Evolutionary conservation across 37 sponge, comb jelly and placozoan species (phyloP).

Genomic region (Chondrosia reniformis): DNA sequence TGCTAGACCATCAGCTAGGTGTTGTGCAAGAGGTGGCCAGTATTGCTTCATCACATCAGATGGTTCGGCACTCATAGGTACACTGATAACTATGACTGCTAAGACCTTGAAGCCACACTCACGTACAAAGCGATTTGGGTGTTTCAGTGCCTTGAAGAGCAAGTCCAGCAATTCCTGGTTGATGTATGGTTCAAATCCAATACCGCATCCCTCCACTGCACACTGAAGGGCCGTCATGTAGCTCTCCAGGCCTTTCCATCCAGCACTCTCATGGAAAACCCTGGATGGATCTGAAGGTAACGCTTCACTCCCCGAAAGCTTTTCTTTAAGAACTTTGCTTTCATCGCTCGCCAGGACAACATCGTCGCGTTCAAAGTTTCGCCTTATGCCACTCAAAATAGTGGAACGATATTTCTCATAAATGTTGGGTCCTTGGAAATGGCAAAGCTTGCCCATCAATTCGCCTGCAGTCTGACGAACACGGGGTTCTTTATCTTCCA

Average conservation of each 20-base stretch:
- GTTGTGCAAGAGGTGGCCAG: constrained; percentile 40
- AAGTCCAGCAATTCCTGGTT: constrained; percentile 73
- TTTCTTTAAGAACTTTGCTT: not conserved
- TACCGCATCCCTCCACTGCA: constrained; percentile 67
- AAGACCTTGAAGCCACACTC: constrained; percentile 78
- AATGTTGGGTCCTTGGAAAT: constrained; percentile 14
- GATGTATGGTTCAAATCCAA: constrained; percentile 56
- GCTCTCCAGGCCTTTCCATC: constrained; percentile 88
- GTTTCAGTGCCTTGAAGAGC: constrained; percentile 64
- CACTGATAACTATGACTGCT: constrained; percentile 39
- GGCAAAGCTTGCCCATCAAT: constrained; percentile 58
- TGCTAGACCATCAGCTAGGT: constrained; percentile 71
- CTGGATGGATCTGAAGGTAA: constrained; percentile 22
- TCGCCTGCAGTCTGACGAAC: constrained; percentile 65
- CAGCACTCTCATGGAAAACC: constrained; percentile 93
- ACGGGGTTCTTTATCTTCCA: constrained; percentile 57
- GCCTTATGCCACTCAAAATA: constrained; percentile 35
- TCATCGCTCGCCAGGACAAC: not conserved
- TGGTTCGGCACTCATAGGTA: not conserved
- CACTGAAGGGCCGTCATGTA: constrained; percentile 78
- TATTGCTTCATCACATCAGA: not conserved
- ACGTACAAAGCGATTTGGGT: constrained; percentile 93
- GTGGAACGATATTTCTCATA: constrained; percentile 29
- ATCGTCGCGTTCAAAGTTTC: constrained; percentile 58
- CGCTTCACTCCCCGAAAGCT: not conserved